These are phyloP conservation scores for Octomys mimax DNA, from an alignment of 2,797 vertebrate species.

Conservation along the genomic window DNA sequence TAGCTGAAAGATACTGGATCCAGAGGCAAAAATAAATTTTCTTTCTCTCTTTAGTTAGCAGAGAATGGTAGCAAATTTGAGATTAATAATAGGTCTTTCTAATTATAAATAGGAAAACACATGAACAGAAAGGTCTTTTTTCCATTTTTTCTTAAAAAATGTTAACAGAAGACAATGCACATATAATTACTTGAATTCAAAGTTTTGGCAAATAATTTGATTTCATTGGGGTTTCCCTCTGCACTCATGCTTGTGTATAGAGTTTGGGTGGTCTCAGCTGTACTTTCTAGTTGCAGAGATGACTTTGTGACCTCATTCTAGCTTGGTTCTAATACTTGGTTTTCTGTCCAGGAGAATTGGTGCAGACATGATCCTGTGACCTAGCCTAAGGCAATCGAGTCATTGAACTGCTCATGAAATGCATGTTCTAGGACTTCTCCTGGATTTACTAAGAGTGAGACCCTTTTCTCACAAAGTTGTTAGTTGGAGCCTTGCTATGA, in stretches of 20 bases:
- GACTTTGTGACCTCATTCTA: neutral
- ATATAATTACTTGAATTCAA: neutral
- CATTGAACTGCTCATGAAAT: neutral
- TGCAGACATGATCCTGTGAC: neutral
- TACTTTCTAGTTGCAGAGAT: neutral
- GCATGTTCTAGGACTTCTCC: neutral
- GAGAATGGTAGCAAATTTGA: slow-evolving; percentile 17
- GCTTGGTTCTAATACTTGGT: neutral
- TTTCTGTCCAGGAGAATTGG: neutral
- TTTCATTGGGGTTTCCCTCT: neutral
- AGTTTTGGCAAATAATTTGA: neutral
- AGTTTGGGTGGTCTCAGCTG: neutral
- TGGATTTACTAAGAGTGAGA: neutral
- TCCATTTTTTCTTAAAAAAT: slow-evolving; percentile 30
- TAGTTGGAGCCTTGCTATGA: neutral
- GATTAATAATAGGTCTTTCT: neutral
- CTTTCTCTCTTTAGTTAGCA: slow-evolving; percentile 38
- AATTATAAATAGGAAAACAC: slow-evolving; percentile 30
- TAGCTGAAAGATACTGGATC: slow-evolving; percentile 2
- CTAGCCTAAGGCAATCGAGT: neutral
- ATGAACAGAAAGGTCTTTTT: neutral
- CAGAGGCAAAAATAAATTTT: slow-evolving; percentile 26
- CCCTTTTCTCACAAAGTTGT: neutral
- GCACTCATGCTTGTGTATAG: neutral
- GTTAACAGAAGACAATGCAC: slow-evolving; percentile 14